Conservation (phyloP, 2,113 vertebrate genomes). For the Spilogale gracilis region DNA sequence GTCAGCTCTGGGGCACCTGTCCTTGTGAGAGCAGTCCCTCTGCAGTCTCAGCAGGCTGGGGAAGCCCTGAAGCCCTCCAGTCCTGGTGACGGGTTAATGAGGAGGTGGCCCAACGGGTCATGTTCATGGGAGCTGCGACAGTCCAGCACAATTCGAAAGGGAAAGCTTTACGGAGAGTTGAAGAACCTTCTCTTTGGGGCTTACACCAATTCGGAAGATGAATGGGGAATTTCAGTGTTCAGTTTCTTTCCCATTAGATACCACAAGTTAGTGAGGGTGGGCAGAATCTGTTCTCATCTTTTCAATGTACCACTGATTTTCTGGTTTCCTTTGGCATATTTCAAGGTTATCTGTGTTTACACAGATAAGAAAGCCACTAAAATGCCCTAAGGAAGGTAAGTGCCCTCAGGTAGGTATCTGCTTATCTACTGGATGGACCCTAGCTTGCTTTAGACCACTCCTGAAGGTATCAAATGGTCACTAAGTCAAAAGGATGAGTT, state of each 20-base stretch:
- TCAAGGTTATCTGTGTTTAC: not conserved
- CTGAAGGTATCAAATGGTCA: not conserved
- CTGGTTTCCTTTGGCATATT: not conserved
- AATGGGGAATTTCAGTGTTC: not conserved
- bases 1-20: not conserved
- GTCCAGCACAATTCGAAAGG: too few relatives aligned
- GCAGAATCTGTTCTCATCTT: not conserved
- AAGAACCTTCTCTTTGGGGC: not conserved
- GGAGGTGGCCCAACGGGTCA: not conserved
- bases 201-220: not conserved
- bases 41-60: not conserved
- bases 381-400: not conserved
- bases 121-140: too few relatives aligned
- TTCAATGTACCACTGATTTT: not conserved
- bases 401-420: not conserved
- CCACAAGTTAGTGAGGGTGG: not conserved
- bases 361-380: not conserved
- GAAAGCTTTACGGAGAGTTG: not conserved
- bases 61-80: not conserved
- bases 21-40: not conserved
- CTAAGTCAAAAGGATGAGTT: not conserved
- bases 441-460: not conserved
- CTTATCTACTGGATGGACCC: not conserved
- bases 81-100: not conserved
- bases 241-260: not conserved